Evolutionary conservation across 2,888 invertebrate species (phyloP).

Genomic region (Agrochola macilenta): DNA sequence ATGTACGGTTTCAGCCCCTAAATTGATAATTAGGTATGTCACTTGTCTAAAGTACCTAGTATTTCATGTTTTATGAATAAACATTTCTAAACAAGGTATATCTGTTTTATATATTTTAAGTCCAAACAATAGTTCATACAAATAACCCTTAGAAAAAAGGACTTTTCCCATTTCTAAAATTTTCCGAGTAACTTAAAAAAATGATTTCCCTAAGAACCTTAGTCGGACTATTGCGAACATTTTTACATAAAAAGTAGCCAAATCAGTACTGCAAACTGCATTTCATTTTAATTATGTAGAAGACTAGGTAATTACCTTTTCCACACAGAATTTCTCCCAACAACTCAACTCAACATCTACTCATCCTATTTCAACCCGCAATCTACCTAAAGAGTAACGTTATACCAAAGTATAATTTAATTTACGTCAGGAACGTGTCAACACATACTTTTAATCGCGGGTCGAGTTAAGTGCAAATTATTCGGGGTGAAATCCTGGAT

Average conservation of each 20-base stretch:
- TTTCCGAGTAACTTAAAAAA: neutral
- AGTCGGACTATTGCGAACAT: neutral
- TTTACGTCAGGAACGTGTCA: slow-evolving; percentile 51
- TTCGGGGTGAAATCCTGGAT: slow-evolving; percentile 40
- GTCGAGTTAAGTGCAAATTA: slow-evolving; percentile 66
- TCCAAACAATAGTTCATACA: neutral
- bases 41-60: neutral
- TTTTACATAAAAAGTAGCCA: neutral
- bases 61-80: neutral
- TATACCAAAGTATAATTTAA: slow-evolving; percentile 37
- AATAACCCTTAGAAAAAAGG: neutral
- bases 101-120: neutral
- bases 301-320: neutral
- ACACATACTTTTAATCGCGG: slow-evolving; percentile 62
- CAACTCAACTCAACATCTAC: slow-evolving; percentile 9
- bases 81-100: neutral
- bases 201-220: neutral
- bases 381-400: slow-evolving; percentile 22
- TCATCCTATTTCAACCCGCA: neutral
- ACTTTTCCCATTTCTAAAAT: neutral
- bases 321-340: neutral
- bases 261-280: neutral
- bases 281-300: neutral
- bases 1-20: neutral
- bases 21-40: neutral